Conservation (phyloP, 1,140 invertebrate genomes). For the Sinonovacula constricta region DNA sequence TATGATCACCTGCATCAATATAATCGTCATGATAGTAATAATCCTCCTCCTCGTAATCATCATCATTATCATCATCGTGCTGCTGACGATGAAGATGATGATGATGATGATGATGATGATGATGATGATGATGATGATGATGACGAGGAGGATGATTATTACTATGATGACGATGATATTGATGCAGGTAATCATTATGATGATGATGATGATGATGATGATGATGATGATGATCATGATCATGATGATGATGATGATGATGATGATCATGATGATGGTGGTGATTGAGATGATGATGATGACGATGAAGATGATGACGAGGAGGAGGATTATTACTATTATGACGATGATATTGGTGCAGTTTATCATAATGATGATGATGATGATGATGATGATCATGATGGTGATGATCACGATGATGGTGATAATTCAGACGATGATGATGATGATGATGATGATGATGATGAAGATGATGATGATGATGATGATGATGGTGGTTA, state of each 20-base stretch:
- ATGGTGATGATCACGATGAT: slow-evolving; percentile 28
- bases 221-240: slow-evolving; percentile 53
- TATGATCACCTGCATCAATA: slow-evolving; percentile 25
- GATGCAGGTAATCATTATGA: slow-evolving; percentile 46
- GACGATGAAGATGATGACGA: too few relatives aligned
- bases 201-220: slow-evolving; percentile 33
- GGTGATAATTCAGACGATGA: too few relatives aligned
- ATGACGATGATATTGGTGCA: slow-evolving; percentile 12
- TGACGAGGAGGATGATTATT: too few relatives aligned
- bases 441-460: slow-evolving; percentile 25
- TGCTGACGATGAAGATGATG: slow-evolving; percentile 35
- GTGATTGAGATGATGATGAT: too few relatives aligned
- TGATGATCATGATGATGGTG: background rate
- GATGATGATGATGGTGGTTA: slow-evolving; percentile 4
- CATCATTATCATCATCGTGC: slow-evolving; percentile 25
- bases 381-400: slow-evolving; percentile 1
- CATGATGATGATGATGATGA: slow-evolving; percentile 13
- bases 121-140: slow-evolving; percentile 47
- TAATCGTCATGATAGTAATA: slow-evolving; percentile 46
- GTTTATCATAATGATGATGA: too few relatives aligned
- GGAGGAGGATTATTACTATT: too few relatives aligned
- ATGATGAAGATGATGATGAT: slow-evolving; percentile 40
- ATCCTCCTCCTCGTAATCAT: slow-evolving; percentile 16
- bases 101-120: slow-evolving; percentile 50
- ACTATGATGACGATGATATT: too few relatives aligned